phyloP scores from a whole-genome alignment of 2,797 vertebrate species.

The Macropus fuliginosus region DNA sequence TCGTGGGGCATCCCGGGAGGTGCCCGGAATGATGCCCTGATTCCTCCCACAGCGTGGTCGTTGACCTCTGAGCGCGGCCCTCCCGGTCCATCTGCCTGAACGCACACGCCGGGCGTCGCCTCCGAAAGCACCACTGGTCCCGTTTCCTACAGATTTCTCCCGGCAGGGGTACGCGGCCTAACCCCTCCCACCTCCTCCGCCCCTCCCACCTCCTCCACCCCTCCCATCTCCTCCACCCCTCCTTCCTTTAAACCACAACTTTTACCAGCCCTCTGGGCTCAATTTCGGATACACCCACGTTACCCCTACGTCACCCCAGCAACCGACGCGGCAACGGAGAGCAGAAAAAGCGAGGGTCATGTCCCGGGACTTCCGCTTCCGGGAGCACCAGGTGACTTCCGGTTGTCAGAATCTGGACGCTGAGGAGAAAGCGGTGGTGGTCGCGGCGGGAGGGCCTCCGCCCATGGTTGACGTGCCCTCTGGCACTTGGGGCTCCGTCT shows the following conservation, averaged over 20 bases:
- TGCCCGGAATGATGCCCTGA: not conserved
- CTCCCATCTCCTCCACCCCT: not conserved
- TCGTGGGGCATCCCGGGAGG: not conserved
- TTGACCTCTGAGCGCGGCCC: not conserved
- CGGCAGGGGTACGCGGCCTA: too few species aligned
- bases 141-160: not conserved
- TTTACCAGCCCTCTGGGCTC: not conserved
- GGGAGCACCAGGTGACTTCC: conserved; percentile 61
- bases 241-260: not conserved
- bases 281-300: rapidly evolving
- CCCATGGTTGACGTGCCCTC: not conserved
- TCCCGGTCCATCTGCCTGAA: too few species aligned
- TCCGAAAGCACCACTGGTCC: not conserved
- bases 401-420: conserved; percentile 68
- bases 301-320: conserved; percentile 33
- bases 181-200: not conserved
- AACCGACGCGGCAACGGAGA: not conserved
- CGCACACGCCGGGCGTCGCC: not conserved
- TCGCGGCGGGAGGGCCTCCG: not conserved
- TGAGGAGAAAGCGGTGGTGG: not conserved
- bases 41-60: not conserved
- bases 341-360: not conserved
- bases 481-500: rapidly evolving
- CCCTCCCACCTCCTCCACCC: too few species aligned
- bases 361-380: not conserved